Conservation (phyloP, 2,797 vertebrate genomes). For the Danio albolineatus region DNA sequence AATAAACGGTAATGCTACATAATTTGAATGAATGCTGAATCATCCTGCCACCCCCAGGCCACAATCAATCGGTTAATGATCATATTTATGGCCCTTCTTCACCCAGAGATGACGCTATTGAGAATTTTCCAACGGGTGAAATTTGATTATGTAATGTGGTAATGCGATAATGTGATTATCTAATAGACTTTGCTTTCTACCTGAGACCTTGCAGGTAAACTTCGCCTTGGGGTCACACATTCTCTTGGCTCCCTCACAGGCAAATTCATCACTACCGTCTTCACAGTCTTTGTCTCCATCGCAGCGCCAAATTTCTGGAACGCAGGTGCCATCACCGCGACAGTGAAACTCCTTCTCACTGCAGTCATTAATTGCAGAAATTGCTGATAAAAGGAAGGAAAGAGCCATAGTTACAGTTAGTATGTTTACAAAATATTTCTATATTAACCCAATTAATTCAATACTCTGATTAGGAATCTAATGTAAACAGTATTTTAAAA, state of each 20-base stretch:
- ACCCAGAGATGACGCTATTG: neutral
- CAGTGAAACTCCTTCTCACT: constrained; percentile 82
- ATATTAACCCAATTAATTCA: no score
- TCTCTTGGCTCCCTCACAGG: constrained; percentile 80
- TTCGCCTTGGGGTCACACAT: constrained; percentile 84
- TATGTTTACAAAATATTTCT: no score
- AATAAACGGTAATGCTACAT: constrained; percentile 17
- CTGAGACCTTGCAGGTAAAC: constrained; percentile 85
- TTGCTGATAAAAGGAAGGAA: constrained; percentile 68
- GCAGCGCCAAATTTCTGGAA: constrained; percentile 84
- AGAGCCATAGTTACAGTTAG: no score
- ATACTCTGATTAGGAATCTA: no score
- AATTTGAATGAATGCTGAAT: constrained; percentile 9
- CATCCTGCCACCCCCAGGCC: neutral
- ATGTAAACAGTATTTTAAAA: no score
- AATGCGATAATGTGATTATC: constrained; percentile 13
- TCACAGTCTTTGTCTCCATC: constrained; percentile 89
- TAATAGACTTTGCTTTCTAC: constrained; percentile 64
- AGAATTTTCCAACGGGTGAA: constrained; percentile 19
- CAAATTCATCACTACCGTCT: constrained; percentile 85
- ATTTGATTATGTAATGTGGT: constrained; percentile 8
- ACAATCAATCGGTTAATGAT: constrained; percentile 8
- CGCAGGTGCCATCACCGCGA: constrained; percentile 81
- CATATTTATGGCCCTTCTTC: neutral
- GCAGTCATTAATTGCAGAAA: constrained; percentile 76